A percentile compares a stretch with the other conserved stretches of the same genome.
Evolutionary conservation across 2,113 vertebrate species (phyloP).

Genomic region (Anhinga rufa): DNA sequence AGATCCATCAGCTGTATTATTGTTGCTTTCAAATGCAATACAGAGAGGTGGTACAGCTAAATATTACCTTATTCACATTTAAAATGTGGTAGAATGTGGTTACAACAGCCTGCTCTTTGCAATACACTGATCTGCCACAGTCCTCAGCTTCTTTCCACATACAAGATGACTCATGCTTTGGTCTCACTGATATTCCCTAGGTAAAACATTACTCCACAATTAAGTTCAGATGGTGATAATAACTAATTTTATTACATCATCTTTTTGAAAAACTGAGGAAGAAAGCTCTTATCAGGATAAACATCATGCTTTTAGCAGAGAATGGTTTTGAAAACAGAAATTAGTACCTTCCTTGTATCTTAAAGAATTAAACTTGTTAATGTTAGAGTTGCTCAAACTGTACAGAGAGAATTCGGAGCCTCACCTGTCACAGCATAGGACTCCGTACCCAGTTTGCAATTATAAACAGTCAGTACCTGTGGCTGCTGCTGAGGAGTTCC

Average conservation of each 20-base stretch:
- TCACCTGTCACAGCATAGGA: background rate
- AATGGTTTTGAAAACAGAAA: background rate
- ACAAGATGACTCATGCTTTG: background rate
- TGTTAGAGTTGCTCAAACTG: background rate
- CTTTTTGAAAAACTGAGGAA: background rate
- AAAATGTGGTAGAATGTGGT: background rate
- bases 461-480: background rate
- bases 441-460: background rate
- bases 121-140: background rate
- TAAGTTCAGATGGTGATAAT: background rate
- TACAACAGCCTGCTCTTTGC: background rate
- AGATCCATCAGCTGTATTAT: background rate
- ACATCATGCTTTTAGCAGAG: background rate
- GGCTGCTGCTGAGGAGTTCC: background rate
- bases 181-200: background rate
- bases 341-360: background rate
- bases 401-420: background rate
- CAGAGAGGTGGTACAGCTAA: background rate
- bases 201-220: background rate
- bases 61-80: background rate
- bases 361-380: background rate
- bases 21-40: background rate
- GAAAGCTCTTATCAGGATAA: background rate
- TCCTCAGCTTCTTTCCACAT: background rate
- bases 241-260: background rate